Evolutionary conservation across 2,113 vertebrate species (phyloP).

Genomic region (Onychorhynchus coronatus): DNA sequence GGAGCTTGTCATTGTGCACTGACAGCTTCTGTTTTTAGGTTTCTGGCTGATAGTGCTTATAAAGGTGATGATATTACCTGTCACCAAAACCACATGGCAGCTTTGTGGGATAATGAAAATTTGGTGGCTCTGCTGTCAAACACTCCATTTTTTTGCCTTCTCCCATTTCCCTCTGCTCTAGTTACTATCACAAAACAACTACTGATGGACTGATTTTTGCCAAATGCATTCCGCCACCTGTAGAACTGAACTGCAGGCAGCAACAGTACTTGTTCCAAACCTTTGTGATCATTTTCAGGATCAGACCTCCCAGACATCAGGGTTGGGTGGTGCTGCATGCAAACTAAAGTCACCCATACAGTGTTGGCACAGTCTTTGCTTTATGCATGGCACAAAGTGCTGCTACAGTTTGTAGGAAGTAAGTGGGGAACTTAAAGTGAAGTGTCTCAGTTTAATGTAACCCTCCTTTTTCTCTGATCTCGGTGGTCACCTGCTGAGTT

Average conservation of each 20-base stretch:
- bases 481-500: not conserved
- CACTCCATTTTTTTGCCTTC: not conserved
- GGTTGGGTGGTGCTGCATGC: not conserved
- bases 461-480: not conserved
- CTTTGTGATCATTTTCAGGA: not conserved
- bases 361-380: not conserved
- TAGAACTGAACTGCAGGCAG: not conserved
- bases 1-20: not conserved
- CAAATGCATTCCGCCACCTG: not conserved
- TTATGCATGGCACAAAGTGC: not conserved
- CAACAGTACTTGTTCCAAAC: not conserved
- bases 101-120: not conserved
- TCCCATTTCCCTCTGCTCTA: not conserved
- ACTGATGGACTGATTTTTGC: not conserved
- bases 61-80: not conserved
- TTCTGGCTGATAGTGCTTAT: not conserved
- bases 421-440: not conserved
- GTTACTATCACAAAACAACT: not conserved
- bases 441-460: not conserved
- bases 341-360: accelerated
- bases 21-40: not conserved
- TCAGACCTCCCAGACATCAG: not conserved
- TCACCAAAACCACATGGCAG: not conserved
- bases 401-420: not conserved
- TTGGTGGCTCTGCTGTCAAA: not conserved